Base-by-base conservation (phyloP, 2,113 vertebrate genomes). In the Aegithalos caudatus region DNA sequence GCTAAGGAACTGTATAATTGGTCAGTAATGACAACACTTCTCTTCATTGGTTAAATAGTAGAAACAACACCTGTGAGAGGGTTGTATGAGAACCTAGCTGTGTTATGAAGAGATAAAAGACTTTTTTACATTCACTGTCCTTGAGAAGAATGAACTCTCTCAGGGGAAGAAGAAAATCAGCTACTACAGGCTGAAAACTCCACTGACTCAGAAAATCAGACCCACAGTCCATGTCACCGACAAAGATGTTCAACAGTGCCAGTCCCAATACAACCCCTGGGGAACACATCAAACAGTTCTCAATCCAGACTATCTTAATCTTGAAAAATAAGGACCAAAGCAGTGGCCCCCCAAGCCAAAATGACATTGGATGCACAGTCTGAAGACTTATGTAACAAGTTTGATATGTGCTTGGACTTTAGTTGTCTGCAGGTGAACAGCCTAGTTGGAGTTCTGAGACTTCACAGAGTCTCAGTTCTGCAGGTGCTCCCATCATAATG, bases 181-280 rank as follows among this genome's bases (percentile, higher is more conserved):
- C n/a, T n/a, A n/a, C n/a, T n/a, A n/a, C n/a, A n/a, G n/a, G n/a
- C n/a, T n/a, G n/a, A n/a, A n/a, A n/a, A n/a, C n/a, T n/a, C n/a
- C n/a, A n/a, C n/a, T n/a, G n/a, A n/a, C n/a, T n/a, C n/a, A n/a
- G n/a, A n/a, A n/a, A n/a, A n/a, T n/a, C n/a, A n/a, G n/a, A n/a
- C n/a, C n/a, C n/a, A n/a, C n/a, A n/a, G n/a, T n/a, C n/a, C 24
- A 5, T 29, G 20, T 38, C 81, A 48, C 23, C 1, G 0, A 29
- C 42, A 57, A 20, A 48, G 42, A 29, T 56, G 28, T 40, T 85
- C 4, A 56, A 29, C 50, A 29, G 23, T 2, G 3, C 29, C 0
- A 0, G 4, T 35, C 24, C 35, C 42, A 48, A 11, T 17, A 44
- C 48, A 53, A 14, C 11, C 13, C 17, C 24, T 25, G 29, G 5